These are phyloP conservation scores for Ganaspis brasiliensis DNA, from an alignment of 2,888 invertebrate species.

Conservation along the genomic window DNA sequence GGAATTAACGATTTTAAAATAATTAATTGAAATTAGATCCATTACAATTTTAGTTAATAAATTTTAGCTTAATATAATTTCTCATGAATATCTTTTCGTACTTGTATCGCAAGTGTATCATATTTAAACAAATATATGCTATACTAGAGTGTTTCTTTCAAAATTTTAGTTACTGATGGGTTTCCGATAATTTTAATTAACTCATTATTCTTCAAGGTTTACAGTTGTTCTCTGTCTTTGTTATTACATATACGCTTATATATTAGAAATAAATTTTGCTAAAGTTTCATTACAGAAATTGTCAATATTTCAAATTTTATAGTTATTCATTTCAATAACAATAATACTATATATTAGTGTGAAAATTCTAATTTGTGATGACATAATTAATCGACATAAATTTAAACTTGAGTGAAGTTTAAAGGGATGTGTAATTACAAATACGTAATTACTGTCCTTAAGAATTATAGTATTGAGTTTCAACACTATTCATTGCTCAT, in stretches of 20 bases:
- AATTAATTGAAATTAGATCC: too few species aligned
- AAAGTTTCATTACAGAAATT: background rate
- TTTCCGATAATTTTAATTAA: too few species aligned
- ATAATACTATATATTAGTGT: slow-evolving; percentile 16
- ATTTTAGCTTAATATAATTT: too few species aligned
- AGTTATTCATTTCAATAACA: background rate
- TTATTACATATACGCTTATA: background rate
- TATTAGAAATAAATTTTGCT: background rate
- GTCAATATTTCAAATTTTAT: slow-evolving; percentile 14
- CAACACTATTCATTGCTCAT: background rate
- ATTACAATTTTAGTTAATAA: too few species aligned
- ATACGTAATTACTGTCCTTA: background rate
- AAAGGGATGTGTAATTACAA: background rate
- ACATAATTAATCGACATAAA: slow-evolving; percentile 16
- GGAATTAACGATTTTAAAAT: too few species aligned
- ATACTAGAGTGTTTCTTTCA: too few species aligned
- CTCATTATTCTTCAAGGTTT: too few species aligned
- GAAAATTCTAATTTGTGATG: background rate
- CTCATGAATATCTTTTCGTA: too few species aligned
- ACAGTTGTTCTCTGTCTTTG: too few species aligned
- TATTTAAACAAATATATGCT: too few species aligned
- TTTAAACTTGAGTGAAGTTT: slow-evolving; percentile 1
- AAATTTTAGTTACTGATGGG: too few species aligned
- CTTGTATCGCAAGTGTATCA: too few species aligned
- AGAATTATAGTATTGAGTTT: background rate